Conservation (phyloP, 2,797 vertebrate genomes). For the Cuniculus paca region DNA sequence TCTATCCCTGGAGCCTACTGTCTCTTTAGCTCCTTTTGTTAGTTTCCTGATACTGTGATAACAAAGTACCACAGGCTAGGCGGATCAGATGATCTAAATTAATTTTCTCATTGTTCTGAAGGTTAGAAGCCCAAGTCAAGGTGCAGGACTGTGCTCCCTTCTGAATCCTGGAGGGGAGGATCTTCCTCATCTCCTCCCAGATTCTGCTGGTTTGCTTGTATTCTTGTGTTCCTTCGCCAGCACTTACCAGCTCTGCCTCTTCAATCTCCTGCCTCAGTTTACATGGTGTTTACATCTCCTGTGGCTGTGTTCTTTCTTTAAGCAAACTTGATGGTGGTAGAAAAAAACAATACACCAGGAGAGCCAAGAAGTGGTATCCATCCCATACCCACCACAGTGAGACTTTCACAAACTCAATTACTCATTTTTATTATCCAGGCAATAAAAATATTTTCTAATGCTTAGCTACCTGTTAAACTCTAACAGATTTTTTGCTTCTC, state of each 20-base stretch:
- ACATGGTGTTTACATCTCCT: fast-evolving
- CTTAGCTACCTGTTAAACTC: background rate
- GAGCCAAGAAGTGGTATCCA: background rate
- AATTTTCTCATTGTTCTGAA: background rate
- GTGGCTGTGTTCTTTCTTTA: background rate
- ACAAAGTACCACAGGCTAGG: background rate
- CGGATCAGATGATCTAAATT: background rate
- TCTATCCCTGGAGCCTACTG: background rate
- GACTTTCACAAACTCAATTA: background rate
- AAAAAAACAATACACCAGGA: background rate
- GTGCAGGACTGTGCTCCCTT: background rate
- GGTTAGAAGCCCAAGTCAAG: background rate
- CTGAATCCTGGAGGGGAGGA: background rate
- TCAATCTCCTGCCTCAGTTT: background rate
- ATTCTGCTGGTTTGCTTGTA: background rate
- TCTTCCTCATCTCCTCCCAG: too few relatives aligned
- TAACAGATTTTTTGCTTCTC: conserved; percentile 2
- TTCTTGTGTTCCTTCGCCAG: background rate
- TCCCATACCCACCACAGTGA: background rate
- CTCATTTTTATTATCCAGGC: background rate
- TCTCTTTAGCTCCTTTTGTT: background rate
- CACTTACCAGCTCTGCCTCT: background rate
- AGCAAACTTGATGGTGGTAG: background rate
- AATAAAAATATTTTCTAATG: conserved; percentile 40
- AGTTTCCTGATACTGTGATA: background rate